Conservation (phyloP, 2,888 invertebrate species). For the Pegoplata infirma region DNA sequence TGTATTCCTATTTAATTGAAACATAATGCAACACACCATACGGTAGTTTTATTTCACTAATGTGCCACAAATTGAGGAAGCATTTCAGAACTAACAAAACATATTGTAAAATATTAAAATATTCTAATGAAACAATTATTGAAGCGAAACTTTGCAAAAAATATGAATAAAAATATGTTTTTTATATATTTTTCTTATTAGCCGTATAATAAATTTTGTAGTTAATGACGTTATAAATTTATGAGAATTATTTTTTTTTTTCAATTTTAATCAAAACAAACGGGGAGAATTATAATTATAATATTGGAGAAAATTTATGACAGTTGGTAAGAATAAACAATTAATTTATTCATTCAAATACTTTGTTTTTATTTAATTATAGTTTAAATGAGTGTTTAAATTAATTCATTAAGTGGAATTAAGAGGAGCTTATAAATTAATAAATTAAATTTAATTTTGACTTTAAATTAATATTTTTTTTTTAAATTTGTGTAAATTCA, state of each 20-base stretch:
- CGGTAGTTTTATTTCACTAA: not conserved
- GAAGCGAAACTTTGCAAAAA: slow-evolving; percentile 35
- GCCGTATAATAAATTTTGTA: slow-evolving; percentile 4
- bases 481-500: too few species aligned
- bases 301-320: slow-evolving; percentile 12
- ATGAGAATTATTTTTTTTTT: slow-evolving; percentile 10
- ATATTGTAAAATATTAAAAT: not conserved
- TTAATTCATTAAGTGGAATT: too few species aligned
- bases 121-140: slow-evolving; percentile 49
- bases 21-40: not conserved
- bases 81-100: not conserved
- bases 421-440: too few species aligned
- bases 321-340: not conserved
- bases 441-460: too few species aligned
- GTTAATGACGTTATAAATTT: slow-evolving; percentile 11
- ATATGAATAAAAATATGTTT: not conserved
- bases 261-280: not conserved
- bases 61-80: slow-evolving; percentile 53
- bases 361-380: slow-evolving; percentile 24
- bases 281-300: slow-evolving; percentile 18
- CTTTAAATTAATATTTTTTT: too few species aligned
- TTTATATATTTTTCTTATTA: not conserved
- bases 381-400: too few species aligned
- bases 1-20: not conserved
- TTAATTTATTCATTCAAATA: slow-evolving; percentile 29